Evolutionary conservation across 2,797 vertebrate species (phyloP), one percentile per base, ranked within the genome.

Genomic region (Micrastur ruficollis): DNA sequence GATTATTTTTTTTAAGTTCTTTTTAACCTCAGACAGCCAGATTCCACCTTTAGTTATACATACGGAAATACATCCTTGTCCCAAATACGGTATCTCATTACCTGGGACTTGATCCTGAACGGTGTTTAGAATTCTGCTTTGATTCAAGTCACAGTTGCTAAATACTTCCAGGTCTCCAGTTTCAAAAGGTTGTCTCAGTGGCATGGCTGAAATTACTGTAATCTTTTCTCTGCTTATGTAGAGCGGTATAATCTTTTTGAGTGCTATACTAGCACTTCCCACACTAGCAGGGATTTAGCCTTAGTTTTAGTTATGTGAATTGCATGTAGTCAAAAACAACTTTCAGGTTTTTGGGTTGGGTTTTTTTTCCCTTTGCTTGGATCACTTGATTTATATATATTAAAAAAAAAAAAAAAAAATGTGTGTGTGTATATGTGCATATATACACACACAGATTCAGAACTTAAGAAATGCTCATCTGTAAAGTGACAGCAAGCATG

Each of bases 291-390:
- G 52, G 70, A 90, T 82, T 47, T 87, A 94, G 81, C 61, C 90
- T 93, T 93, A 85, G 81, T 87, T 95, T 93, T 79, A 94, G 83
- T 62, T 86, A 14, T 70, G 55, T 70, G 83, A 87, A 80, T 96
- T 91, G 66, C 38, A n/a, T 89, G 76, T 63, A 74, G 53, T 92
- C 72, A 81, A 8, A 89, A 94, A 42, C 25, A 80, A 26, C 49
- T 74, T 84, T 27, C 4, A 75, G 42, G 18, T 3, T 31, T 79
- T 17, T 1, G 34, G 46, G n/a, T 42, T 31, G 46, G 34, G 23
- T 8, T 44, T 63, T 42, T 81, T 63, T 36, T 22, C 6, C 11
- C 7, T 84, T 40, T 79, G n/a, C 16, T 86, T 78, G 55, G 25
- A 52, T 92, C 55, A 62, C 76, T 92, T 66, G 8, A 72, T 47